phyloP scores from a whole-genome alignment of 2,113 vertebrate genomes.

The Alouatta palliata region DNA sequence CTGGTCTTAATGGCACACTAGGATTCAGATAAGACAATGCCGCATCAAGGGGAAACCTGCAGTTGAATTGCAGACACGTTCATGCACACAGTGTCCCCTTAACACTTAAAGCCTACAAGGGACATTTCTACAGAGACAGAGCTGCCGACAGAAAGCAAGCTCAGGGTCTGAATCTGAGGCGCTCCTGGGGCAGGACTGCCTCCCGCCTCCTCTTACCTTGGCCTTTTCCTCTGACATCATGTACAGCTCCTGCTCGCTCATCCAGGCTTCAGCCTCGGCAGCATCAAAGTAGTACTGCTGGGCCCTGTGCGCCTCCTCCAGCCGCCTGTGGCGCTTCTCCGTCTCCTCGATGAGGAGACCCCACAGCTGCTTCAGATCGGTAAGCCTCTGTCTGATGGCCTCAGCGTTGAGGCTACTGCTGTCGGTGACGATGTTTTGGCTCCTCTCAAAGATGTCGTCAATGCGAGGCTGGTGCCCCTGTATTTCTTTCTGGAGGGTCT shows the following conservation, averaged over 20 bases:
- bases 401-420: conserved; percentile 87
- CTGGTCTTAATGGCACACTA: background rate
- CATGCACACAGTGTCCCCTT: fast-evolving
- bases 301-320: conserved; percentile 94
- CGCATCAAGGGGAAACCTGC: background rate
- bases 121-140: background rate
- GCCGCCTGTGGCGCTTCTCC: conserved; percentile 89
- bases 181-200: fast-evolving
- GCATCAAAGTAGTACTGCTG: conserved; percentile 99
- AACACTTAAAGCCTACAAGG: background rate
- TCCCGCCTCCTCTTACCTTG: conserved; percentile 87
- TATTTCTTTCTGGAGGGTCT: conserved; percentile 98
- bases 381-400: conserved; percentile 88
- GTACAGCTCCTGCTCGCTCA: conserved; percentile 99
- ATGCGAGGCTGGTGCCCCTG: conserved; percentile 96
- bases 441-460: conserved; percentile 95
- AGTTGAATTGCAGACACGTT: background rate
- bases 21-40: background rate
- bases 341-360: conserved; percentile 90
- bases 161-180: background rate
- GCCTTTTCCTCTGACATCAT: conserved; percentile 99
- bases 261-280: conserved; percentile 97
- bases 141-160: background rate
- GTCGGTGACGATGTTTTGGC: conserved; percentile 89
- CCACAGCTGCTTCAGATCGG: conserved; percentile 92